Base-by-base conservation (phyloP, 2,797 vertebrate genomes). In the Mormyrus hasselquistii region DNA sequence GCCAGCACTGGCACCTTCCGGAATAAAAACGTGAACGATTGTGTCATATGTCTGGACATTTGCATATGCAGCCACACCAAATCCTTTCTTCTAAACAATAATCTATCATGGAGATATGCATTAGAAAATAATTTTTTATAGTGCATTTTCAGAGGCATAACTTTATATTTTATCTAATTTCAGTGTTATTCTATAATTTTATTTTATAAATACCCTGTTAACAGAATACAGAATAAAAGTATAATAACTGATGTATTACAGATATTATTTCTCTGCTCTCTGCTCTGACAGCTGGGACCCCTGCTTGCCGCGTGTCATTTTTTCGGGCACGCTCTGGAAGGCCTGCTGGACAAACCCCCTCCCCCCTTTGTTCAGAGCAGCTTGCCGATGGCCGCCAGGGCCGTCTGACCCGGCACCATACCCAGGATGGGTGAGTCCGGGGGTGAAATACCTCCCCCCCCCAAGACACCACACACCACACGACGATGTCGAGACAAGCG, bases 401-500 rank as follows among this genome's bases (percentile, higher is more conserved):
- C 49, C 4, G 8, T 84, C 16, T 84, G 82, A n/a, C 22, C 44
- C n/a, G 4, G 44, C 83, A 85, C 49, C 0, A 2, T 16, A 88
- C 22, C 53, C 19, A 62, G 14, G 34, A 38, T 2, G 73, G 29
- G 69, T 1, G 29, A 73, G 29, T 73, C 65, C 12, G 2, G 19
- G 49, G 79, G 12, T 14, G 25, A 29, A 41, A 57, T 22, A 53
- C 3, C 49, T 2, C 41, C 2, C 12, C 12, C 53, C 16, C 4
- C 1, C 16, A 19, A 44, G 47, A 34, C 22, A 6, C 19, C 19
- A 25, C 9, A 22, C 82, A 4, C 22, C 22, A 53, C 44, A 88
- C 59, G 88, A 87, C 91, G 88, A 90, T 44, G 82, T 89, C 84
- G 93, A 91, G 93, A 94, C 93, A 92, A 91, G 91, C 91, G 91